Evolutionary conservation across 2,888 invertebrate genomes (phyloP), one percentile per base, ranked within the genome.

Genomic region (Podabrus alpinus): DNA sequence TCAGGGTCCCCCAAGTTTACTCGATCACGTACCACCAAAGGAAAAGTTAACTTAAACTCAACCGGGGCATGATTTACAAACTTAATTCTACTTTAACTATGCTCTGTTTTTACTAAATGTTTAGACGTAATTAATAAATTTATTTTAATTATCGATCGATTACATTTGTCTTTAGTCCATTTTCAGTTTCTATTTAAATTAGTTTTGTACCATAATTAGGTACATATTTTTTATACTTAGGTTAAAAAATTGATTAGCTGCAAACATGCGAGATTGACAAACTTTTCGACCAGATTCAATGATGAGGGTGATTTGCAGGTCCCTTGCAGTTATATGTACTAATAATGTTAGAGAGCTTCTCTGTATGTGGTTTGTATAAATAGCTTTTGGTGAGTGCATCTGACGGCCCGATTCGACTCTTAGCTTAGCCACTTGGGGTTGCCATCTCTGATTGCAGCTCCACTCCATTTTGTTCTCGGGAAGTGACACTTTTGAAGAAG

Each of bases 1-100:
- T 66, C 62, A 13, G 69, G 66, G 76, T 62, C 75, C 78, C 79
- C 79, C 76, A 77, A 79, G 74, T 68, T 75, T 79, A 79, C 80
- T 78, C 80, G 80, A 81, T 80, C 81, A 81, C 80, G 79, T 78
- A 80, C 79, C 77, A 64, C 75, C 73, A 73, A 75, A 77, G 72
- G 74, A 78, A 75, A 79, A 79, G 78, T 79, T 76, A 76, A 73
- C 78, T 77, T 75, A 73, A 79, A 76, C 77, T 76, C 73, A 62
- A 21, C 72, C 73, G 29, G 69, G 73, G 75, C 76, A 75, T 77
- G 76, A 76, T 79, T 79, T 76, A 77, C 71, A 79, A 79, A 79
- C 77, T 78, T 71, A 72, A 74, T 75, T 75, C 75, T 73, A 69
- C 71, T 72, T 73, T 69, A 73, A 79, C 73, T 76, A 76, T 74